These are phyloP conservation scores for Channa maculata DNA, from an alignment of 2,113 vertebrate species.

Conservation along the genomic window DNA sequence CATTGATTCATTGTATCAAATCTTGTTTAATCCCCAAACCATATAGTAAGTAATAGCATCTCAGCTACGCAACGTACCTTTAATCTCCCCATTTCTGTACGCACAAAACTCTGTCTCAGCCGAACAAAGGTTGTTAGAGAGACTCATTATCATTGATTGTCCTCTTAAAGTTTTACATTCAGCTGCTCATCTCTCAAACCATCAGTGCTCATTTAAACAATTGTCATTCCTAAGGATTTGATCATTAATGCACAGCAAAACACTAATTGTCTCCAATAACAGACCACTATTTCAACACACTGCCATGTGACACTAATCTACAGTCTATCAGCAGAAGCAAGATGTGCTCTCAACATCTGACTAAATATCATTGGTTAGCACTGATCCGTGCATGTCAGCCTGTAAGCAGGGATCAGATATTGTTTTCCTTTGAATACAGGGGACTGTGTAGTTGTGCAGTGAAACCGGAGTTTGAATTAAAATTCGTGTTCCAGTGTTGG, in stretches of 20 bases:
- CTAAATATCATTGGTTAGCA: slow-evolving; percentile 22
- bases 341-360: slow-evolving; percentile 6
- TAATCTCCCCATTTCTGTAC: no score
- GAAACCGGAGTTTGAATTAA: slow-evolving; percentile 40
- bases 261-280: neutral
- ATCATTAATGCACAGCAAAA: slow-evolving; percentile 22
- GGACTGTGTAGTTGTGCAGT: neutral
- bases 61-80: no score
- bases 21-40: no score
- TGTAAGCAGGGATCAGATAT: slow-evolving; percentile 21
- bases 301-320: slow-evolving; percentile 18
- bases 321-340: slow-evolving; percentile 8
- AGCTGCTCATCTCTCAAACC: slow-evolving; percentile 37
- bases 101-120: neutral
- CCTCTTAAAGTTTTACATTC: slow-evolving; percentile 17
- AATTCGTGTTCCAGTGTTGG: slow-evolving; percentile 13
- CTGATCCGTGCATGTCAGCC: slow-evolving; percentile 20
- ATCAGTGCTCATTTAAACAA: slow-evolving; percentile 10
- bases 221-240: neutral
- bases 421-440: slow-evolving; percentile 27
- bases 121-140: neutral
- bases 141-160: slow-evolving; percentile 40
- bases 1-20: no score
- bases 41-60: no score
- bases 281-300: slow-evolving; percentile 19